Base-by-base conservation (phyloP, 1,140 invertebrate species). In the Kradibia gibbosae region DNA sequence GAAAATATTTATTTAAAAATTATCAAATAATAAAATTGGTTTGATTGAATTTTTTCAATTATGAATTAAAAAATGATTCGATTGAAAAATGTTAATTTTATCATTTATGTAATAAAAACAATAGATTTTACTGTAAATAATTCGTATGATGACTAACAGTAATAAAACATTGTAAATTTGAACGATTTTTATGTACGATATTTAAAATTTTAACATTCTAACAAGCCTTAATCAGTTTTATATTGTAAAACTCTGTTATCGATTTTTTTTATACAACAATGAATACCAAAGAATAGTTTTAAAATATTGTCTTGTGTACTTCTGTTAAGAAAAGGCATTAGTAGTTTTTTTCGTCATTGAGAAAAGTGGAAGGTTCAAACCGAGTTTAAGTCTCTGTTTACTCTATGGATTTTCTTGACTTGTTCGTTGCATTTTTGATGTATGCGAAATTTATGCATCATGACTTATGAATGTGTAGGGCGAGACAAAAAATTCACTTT, bases 381-480 rank as follows among this genome's bases (percentile, higher is more conserved):
- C 17, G 67, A 45, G 36, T 42, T 71, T 45, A 48, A 39, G 42
- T 22, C 42, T 48, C 50, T 53, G 36, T 67, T 7, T 28, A 34
- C 62, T 42, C 39, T 28, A 53, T n/a, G 42, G 50, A 45, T 72
- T 79, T 79, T 79, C 67, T 72, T 39, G 20, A 28, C 34, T 1
- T 34, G 20, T 70, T 50, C 79, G 31, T 67, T 62, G 70, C 78
- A 42, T 50, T 22, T 65, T 53, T 74, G 71, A 80, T 53, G 79
- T n/a, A 80, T 75, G 79, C 31, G 55, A 74, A 67, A 36, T 80
- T 80, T 80, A 80, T 80, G 79, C 57, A 42, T 72, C 7, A 67
- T 80, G 79, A 80, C 79, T 80, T 80, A 80, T 74, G 71, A 55
- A 80, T 75, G 34, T 65, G 71, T 57, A 74, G 79, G n/a, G 60